phyloP scores from a whole-genome alignment of 2,113 vertebrate species.

The Laterallus jamaicensis region DNA sequence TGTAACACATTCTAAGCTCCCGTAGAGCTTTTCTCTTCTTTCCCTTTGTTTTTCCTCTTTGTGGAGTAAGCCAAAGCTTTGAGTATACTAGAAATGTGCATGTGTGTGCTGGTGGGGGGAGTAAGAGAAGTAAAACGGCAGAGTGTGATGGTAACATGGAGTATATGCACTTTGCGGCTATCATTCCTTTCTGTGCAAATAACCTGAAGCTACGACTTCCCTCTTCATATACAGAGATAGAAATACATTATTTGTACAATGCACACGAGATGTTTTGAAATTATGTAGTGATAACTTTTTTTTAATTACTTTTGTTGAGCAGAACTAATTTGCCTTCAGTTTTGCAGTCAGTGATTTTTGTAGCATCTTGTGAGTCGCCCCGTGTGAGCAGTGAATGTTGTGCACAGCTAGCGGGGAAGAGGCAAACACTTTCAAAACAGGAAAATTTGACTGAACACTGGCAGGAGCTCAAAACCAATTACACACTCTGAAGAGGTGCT shows the following conservation, averaged over 20 bases:
- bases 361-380: background rate
- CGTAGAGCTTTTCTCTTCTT: background rate
- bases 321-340: constrained; percentile 1
- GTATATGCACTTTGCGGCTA: background rate
- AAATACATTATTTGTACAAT: background rate
- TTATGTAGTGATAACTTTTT: background rate
- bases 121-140: background rate
- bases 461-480: constrained; percentile 17
- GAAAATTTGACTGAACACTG: constrained; percentile 55
- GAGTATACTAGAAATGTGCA: background rate
- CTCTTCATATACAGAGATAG: background rate
- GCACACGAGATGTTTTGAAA: background rate
- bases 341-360: background rate
- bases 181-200: background rate
- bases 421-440: constrained; percentile 20
- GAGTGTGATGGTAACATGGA: fast-evolving
- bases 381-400: background rate
- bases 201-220: background rate
- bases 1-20: background rate
- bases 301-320: background rate
- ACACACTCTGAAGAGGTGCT: background rate
- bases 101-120: background rate
- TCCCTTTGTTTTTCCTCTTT: background rate
- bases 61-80: background rate
- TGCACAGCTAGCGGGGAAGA: background rate